phyloP scores from a whole-genome alignment of 37 sponge, comb jelly and placozoan genomes.

The Chondrilla cf. caribensis region DNA sequence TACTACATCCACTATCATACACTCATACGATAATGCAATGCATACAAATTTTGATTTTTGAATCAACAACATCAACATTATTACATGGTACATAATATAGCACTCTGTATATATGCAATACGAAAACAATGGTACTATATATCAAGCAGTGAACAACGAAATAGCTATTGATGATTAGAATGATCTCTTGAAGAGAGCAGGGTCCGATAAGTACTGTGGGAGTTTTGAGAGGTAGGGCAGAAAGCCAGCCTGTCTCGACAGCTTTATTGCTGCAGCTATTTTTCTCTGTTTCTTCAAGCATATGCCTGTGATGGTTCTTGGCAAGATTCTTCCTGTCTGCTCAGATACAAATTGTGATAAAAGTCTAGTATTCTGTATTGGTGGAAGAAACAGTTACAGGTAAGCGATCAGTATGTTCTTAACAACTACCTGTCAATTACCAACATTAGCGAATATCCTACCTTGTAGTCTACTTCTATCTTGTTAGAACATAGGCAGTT shows the following conservation, averaged over 20 bases:
- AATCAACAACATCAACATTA: no score
- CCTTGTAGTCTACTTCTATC: conserved; percentile 57
- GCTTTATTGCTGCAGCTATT: conserved; percentile 49
- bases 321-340: conserved; percentile 75
- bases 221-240: conserved; percentile 40
- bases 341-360: conserved; percentile 76
- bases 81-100: no score
- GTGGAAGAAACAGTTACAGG: background rate
- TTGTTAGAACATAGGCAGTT: conserved; percentile 68
- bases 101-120: no score
- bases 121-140: no score
- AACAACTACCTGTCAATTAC: background rate
- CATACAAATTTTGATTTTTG: no score
- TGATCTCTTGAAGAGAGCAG: background rate
- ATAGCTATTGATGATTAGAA: no score
- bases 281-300: conserved; percentile 64
- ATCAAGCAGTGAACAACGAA: no score
- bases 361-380: conserved; percentile 53
- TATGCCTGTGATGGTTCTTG: conserved; percentile 60
- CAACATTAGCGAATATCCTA: background rate
- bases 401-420: background rate
- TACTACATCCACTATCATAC: no score
- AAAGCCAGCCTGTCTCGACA: conserved; percentile 48
- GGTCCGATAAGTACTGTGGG: conserved; percentile 31
- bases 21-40: no score